phyloP scores from a whole-genome alignment of 2,113 vertebrate species.

The Aegithalos caudatus region DNA sequence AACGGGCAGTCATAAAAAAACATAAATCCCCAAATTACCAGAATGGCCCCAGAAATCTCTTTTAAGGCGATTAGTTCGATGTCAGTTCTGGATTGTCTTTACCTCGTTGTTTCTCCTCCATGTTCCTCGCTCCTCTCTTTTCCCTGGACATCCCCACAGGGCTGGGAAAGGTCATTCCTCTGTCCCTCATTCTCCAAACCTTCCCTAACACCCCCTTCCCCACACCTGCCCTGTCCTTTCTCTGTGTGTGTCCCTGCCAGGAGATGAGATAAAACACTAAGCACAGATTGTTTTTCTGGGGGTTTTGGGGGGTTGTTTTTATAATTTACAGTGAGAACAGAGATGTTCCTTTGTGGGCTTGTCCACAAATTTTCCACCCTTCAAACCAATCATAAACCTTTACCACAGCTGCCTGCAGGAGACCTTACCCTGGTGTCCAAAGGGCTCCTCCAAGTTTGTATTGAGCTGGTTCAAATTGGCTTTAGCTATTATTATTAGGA shows the following conservation, averaged over 20 bases:
- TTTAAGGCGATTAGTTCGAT: neutral
- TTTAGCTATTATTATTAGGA: neutral
- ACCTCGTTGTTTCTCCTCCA: neutral
- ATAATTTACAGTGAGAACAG: neutral
- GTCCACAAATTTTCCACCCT: neutral
- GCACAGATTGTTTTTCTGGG: neutral
- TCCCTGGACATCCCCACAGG: neutral
- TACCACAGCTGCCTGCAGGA: neutral
- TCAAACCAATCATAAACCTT: neutral
- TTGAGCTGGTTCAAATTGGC: neutral
- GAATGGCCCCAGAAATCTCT: conserved; percentile 23
- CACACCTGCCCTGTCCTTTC: no score
- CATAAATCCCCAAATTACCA: neutral
- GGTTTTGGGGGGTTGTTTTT: neutral
- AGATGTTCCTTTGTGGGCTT: neutral
- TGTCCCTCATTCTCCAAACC: neutral
- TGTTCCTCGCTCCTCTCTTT: neutral
- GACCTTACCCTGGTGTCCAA: neutral
- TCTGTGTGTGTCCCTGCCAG: neutral
- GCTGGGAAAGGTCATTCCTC: neutral
- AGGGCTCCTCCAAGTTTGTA: neutral
- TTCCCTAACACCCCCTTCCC: neutral
- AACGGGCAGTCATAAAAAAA: neutral
- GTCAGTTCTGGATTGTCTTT: neutral
- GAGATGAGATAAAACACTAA: neutral